These are phyloP conservation scores for Folsomia candida DNA, from an alignment of 2,888 invertebrate species.

Conservation along the genomic window DNA sequence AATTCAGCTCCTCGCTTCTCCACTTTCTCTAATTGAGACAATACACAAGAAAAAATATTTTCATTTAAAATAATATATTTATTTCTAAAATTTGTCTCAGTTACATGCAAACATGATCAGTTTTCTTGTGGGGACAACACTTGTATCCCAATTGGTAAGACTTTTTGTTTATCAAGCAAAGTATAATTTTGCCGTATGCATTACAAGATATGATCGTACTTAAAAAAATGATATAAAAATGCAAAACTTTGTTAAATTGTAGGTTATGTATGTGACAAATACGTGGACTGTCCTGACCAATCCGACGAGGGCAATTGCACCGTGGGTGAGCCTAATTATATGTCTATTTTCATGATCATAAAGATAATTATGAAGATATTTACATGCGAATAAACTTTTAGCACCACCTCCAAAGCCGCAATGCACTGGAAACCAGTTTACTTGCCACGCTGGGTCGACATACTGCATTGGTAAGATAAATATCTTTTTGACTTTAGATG, in stretches of 20 bases:
- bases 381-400: neutral
- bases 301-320: slow-evolving; percentile 14
- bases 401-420: slow-evolving; percentile 21
- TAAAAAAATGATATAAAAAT: too few species aligned
- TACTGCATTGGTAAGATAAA: slow-evolving; percentile 58
- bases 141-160: slow-evolving; percentile 29
- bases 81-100: slow-evolving; percentile 9
- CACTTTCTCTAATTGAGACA: too few species aligned
- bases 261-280: slow-evolving; percentile 28
- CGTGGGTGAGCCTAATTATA: neutral
- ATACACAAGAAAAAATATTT: neutral
- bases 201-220: too few species aligned
- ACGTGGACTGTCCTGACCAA: slow-evolving; percentile 26
- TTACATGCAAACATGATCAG: slow-evolving; percentile 31
- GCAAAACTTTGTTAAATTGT: neutral
- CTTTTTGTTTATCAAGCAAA: too few species aligned
- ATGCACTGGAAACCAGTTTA: slow-evolving; percentile 42
- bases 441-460: slow-evolving; percentile 58
- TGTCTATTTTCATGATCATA: neutral
- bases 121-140: slow-evolving; percentile 35
- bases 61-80: neutral
- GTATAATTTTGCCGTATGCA: too few species aligned
- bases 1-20: too few species aligned
- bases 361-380: neutral
- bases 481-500: neutral